These are phyloP conservation scores for Globodera ellingtonae DNA, from an alignment of 1,140 invertebrate species.

Conservation along the genomic window DNA sequence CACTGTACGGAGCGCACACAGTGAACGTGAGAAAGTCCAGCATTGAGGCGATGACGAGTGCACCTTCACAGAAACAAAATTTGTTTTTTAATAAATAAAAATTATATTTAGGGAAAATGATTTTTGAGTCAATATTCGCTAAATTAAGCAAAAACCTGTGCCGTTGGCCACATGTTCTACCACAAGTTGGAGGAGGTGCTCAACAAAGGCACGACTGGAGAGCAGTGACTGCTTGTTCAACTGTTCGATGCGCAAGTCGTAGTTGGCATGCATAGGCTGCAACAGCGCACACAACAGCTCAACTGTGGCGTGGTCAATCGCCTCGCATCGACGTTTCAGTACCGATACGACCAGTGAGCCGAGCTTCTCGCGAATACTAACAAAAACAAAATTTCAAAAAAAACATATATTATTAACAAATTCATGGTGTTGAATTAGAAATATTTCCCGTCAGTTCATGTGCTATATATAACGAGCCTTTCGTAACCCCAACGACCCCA, in stretches of 20 bases:
- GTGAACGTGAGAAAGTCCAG: constrained; percentile 98
- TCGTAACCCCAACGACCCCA: too few relatives aligned
- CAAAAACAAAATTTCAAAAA: constrained; percentile 17
- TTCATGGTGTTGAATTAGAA: too few relatives aligned
- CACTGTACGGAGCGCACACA: constrained; percentile 95
- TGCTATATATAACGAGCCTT: too few relatives aligned
- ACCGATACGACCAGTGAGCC: constrained; percentile 86
- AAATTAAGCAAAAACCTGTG: constrained; percentile 8
- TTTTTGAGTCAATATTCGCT: not conserved
- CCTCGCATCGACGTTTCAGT: constrained; percentile 83
- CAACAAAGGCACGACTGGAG: constrained; percentile 86
- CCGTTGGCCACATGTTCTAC: constrained; percentile 79
- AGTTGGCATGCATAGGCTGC: constrained; percentile 98
- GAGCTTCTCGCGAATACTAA: constrained; percentile 85
- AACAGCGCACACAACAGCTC: constrained; percentile 96
- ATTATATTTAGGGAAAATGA: not conserved
- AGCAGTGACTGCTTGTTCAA: constrained; percentile 93
- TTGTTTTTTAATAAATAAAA: constrained; percentile 8
- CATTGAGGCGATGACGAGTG: constrained; percentile 79
- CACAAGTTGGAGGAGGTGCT: constrained; percentile 91
- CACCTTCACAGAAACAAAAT: constrained; percentile 70
- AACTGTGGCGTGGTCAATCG: constrained; percentile 89
- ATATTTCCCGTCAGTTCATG: too few relatives aligned
- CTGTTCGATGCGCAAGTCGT: constrained; percentile 90
- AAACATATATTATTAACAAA: not conserved